Evolutionary conservation across 2,888 invertebrate species (phyloP), one percentile per base, ranked within the genome.

Genomic region (Rotaria macrura): DNA sequence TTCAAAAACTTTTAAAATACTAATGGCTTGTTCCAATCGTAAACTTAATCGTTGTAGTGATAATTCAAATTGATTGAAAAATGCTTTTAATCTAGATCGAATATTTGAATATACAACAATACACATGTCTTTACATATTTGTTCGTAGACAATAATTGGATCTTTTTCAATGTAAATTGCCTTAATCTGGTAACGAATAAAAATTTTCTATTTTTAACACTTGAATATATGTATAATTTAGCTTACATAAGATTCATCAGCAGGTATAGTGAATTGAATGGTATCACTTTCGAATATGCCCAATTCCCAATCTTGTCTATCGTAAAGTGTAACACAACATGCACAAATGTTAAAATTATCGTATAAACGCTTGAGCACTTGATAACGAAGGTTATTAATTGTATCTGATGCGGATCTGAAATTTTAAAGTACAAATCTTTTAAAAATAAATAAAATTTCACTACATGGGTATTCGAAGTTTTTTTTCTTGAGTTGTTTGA

Each of bases 401-500:
- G 79, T 79, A 79, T 23, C 79, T n/a, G 43, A 43, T 43, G 79
- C 43, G 25, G 43, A 79, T n/a, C 79, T 79, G 20, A 17, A 49
- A 49, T 17, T 17, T 49, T 49, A 49, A n/a, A 79, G n/a, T 43
- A 9, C 1, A 79, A n/a, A n/a, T n/a, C n/a, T n/a, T n/a, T n/a
- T 52, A 52, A 7, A 52, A n/a, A n/a, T n/a, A n/a, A n/a, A n/a
- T n/a, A n/a, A n/a, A n/a, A n/a, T n/a, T n/a, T n/a, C n/a, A 23
- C 23, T 79, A 79, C 79, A 79, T 79, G 25, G 79, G 79, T 79
- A 79, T 79, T 79, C 79, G 79, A 79, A 79, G 40, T 79, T 79
- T 79, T 79, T 43, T 79, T n/a, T 79, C 79, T 40, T 79, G 43
- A 10, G 10, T 10, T n/a, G 40, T 79, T 79, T 43, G 40, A 25